Conservation (phyloP, 2,113 vertebrate species). For the Laterallus jamaicensis region DNA sequence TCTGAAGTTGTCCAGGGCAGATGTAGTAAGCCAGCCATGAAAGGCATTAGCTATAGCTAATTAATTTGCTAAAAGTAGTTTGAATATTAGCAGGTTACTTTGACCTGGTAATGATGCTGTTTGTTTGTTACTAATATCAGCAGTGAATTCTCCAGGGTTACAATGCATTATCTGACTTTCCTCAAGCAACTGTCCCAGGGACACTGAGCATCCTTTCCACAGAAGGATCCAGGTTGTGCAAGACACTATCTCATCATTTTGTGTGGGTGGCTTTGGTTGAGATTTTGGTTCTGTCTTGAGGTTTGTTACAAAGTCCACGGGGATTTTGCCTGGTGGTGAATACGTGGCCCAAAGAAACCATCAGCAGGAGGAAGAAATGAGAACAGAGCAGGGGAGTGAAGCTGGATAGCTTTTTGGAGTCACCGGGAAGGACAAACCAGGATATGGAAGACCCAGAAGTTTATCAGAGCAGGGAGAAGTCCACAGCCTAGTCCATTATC, state of each 20-base stretch:
- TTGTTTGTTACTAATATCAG: neutral
- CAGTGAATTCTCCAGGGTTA: neutral
- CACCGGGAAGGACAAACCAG: neutral
- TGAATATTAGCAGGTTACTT: neutral
- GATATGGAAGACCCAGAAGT: neutral
- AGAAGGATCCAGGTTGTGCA: accelerated
- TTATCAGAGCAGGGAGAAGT: neutral
- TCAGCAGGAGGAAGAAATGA: neutral
- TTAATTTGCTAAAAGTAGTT: neutral
- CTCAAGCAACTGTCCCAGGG: neutral
- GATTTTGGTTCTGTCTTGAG: neutral
- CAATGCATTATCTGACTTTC: neutral
- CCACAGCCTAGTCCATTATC: neutral
- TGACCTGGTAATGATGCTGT: neutral
- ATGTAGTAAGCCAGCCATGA: neutral
- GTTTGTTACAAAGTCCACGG: neutral
- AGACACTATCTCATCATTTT: neutral
- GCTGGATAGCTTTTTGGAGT: neutral
- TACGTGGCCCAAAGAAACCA: neutral
- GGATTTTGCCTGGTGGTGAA: neutral
- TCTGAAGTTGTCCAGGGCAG: neutral
- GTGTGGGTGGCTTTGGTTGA: neutral
- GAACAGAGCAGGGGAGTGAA: neutral
- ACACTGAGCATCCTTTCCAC: neutral
- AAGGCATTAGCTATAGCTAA: neutral